Evolutionary conservation across 1,140 invertebrate species (phyloP).

Genomic region (Stegodyphus dumicola): DNA sequence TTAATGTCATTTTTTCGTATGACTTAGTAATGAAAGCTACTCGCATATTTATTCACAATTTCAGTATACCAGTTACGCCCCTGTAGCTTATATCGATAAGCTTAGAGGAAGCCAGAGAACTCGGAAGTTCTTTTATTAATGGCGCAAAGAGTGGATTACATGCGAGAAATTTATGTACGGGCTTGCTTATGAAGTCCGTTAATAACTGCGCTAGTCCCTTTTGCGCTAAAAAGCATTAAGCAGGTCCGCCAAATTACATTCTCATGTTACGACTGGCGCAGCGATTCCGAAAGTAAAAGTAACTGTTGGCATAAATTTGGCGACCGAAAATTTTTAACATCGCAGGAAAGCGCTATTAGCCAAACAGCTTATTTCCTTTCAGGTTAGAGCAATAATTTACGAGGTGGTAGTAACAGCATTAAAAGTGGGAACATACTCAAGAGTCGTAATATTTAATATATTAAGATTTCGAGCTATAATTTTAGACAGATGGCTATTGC

Average conservation of each 20-base stretch:
- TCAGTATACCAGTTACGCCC: too few species aligned
- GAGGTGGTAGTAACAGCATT: slow-evolving; percentile 10
- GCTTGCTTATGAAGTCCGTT: slow-evolving; percentile 18
- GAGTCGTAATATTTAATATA: slow-evolving; percentile 27
- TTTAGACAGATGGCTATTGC: slow-evolving; percentile 8
- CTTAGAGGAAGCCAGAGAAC: background rate
- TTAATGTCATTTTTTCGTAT: too few species aligned
- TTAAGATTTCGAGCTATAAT: slow-evolving; percentile 19
- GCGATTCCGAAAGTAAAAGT: slow-evolving; percentile 4
- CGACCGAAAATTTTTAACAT: slow-evolving; percentile 27
- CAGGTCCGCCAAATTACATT: background rate
- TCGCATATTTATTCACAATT: too few species aligned
- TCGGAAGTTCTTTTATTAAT: slow-evolving; percentile 12
- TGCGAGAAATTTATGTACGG: slow-evolving; percentile 1
- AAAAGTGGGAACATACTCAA: slow-evolving; percentile 33
- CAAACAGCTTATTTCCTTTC: too few species aligned
- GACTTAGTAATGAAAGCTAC: too few species aligned
- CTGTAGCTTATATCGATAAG: too few species aligned
- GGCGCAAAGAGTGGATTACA: background rate
- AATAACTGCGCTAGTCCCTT: slow-evolving; percentile 26
- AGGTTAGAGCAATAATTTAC: slow-evolving; percentile 20
- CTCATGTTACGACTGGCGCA: slow-evolving; percentile 1
- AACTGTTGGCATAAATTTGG: slow-evolving; percentile 37
- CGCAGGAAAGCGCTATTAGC: slow-evolving; percentile 1
- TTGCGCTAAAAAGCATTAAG: slow-evolving; percentile 1